Evolutionary conservation across 2,113 vertebrate species (phyloP), one percentile per base, ranked within the genome.

Genomic region (Neolamprologus ventralis): DNA sequence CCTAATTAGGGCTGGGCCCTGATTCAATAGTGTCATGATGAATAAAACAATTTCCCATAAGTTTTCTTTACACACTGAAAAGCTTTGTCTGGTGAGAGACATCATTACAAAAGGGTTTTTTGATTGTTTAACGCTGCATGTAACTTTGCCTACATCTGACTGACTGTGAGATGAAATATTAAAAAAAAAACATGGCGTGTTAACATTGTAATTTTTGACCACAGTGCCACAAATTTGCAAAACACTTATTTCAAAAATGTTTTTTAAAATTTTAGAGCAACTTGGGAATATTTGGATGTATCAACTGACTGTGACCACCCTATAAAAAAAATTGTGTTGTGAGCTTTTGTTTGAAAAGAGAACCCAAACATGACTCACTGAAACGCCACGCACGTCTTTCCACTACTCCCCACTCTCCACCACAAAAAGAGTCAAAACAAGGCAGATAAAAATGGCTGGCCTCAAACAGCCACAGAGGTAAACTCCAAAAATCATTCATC

Each of bases 401-500:
- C 71, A 45, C 21, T 26, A 19, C 53, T 75, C 60, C 65, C 35
- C 12, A 14, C 53, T 40, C 21, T 28, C 33, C 33, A 75, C 53
- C 33, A 68, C 53, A 35, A 60, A 58, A 78, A 85, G 49, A 68
- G 78, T 88, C 45, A 49, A 92, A 89, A 85, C 71, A 91, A 87
- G 54, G 37, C 82, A 90, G 58, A 85, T 84, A 85, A 89, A 87
- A 92, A 91, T 65, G 85, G 60, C 87, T 73, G 55, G 80, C 42
- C 82, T 85, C 55, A 80, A 57, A 53, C 81, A 87, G 82, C 84
- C 90, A 75, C 53, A 45, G 65, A 85, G 82, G 87, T 89, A 87
- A 89, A 88, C 68, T 90, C 82, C 79, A 88, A 65, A 87, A 86
- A 83, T 86, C 23, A 88, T 94, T 88, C 81, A 90, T 95, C 93